phyloP scores from a whole-genome alignment of 2,113 vertebrate genomes.

The Mus spicilegus region DNA sequence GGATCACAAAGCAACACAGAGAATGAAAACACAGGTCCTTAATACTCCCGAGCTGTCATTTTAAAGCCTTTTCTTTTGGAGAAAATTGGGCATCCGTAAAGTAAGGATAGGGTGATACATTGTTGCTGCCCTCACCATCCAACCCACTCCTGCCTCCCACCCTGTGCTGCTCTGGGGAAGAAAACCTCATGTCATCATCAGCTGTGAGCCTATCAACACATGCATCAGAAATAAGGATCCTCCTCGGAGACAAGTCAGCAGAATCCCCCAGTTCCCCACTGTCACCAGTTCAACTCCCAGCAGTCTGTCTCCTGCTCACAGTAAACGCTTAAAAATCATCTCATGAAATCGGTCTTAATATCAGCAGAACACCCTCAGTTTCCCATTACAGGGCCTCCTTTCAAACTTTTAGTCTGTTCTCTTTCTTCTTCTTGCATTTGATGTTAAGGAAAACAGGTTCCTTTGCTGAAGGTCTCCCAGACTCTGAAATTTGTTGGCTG shows the following conservation, averaged over 20 bases:
- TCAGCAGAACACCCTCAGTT: neutral
- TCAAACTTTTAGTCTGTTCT: neutral
- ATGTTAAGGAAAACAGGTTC: neutral
- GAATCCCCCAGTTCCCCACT: neutral
- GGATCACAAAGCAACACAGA: neutral
- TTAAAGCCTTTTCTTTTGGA: neutral
- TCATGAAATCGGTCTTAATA: conserved; percentile 3
- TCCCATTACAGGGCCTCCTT: neutral
- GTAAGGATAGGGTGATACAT: neutral
- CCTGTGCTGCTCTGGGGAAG: neutral
- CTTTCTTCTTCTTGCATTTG: neutral
- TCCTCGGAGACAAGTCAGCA: neutral
- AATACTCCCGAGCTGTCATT: neutral
- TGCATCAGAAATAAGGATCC: neutral
- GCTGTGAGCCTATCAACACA: neutral
- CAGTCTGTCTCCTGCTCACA: neutral
- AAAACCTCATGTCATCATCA: neutral
- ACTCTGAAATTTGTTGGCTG: neutral
- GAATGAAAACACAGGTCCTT: neutral
- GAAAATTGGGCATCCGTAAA: neutral
- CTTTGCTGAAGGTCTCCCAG: neutral
- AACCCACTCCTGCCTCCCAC: neutral
- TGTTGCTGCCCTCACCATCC: neutral
- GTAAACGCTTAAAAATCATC: neutral
- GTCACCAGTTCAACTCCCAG: neutral